phyloP scores from a whole-genome alignment of 2,888 invertebrate genomes.

The Zele albiditarsus region DNA sequence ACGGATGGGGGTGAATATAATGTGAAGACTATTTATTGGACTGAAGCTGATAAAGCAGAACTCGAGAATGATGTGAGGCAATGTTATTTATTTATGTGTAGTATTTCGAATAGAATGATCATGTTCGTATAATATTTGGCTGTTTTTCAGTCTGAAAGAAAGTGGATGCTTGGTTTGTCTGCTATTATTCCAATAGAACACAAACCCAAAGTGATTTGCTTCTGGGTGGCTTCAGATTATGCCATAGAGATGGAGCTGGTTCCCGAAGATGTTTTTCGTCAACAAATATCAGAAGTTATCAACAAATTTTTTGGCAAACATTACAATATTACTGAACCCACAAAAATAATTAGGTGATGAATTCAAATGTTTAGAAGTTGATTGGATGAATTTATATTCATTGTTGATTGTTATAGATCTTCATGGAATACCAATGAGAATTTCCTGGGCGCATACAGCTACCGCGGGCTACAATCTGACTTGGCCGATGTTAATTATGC shows the following conservation, averaged over 20 bases:
- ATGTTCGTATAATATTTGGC: not conserved
- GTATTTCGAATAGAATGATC: not conserved
- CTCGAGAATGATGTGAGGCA: slow-evolving; percentile 69
- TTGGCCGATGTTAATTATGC: slow-evolving; percentile 72
- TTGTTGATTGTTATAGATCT: slow-evolving; percentile 74
- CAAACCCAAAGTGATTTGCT: slow-evolving; percentile 77
- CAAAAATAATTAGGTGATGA: slow-evolving; percentile 74
- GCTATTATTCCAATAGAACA: slow-evolving; percentile 78
- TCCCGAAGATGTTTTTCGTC: slow-evolving; percentile 74
- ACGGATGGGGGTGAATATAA: slow-evolving; percentile 15
- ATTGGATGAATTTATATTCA: not conserved
- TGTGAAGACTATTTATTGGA: slow-evolving; percentile 76
- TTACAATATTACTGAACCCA: slow-evolving; percentile 74
- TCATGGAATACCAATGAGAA: slow-evolving; percentile 81
- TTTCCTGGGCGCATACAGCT: slow-evolving; percentile 83
- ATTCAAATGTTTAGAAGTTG: too few species aligned
- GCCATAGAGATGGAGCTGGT: slow-evolving; percentile 78
- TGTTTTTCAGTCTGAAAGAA: slow-evolving; percentile 68
- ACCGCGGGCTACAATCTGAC: slow-evolving; percentile 75
- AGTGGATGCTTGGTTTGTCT: slow-evolving; percentile 79
- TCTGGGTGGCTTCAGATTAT: slow-evolving; percentile 79
- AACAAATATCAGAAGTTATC: slow-evolving; percentile 73
- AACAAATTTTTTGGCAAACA: slow-evolving; percentile 74
- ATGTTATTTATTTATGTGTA: not conserved
- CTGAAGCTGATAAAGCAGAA: slow-evolving; percentile 71